These are phyloP conservation scores for Laticauda colubrina DNA, from an alignment of 2,113 vertebrate species.

Conservation along the genomic window DNA sequence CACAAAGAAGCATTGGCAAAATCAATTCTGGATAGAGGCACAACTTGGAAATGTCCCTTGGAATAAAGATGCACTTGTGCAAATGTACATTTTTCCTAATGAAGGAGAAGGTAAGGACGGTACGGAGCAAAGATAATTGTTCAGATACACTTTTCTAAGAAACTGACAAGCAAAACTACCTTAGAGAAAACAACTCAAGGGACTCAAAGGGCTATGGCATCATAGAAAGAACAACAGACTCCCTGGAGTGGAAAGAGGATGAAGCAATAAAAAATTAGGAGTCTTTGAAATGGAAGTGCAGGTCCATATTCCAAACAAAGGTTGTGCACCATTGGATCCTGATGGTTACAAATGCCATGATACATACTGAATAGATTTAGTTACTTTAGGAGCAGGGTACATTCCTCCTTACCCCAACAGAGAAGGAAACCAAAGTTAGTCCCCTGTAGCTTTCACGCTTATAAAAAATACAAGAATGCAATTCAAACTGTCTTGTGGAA, in stretches of 20 bases:
- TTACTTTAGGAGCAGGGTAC: neutral
- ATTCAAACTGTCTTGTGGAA: neutral
- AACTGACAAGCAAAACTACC: neutral
- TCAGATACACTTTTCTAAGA: neutral
- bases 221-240: neutral
- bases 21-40: neutral
- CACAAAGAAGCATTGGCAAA: neutral
- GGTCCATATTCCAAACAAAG: neutral
- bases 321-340: neutral
- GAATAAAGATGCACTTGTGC: neutral
- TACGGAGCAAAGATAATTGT: neutral
- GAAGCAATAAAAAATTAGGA: neutral
- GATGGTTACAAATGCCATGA: neutral
- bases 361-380: neutral
- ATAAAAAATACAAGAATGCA: neutral
- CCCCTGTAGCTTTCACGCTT: neutral
- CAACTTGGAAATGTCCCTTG: neutral
- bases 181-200: neutral
- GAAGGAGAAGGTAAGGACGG: neutral
- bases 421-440: neutral
- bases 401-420: neutral
- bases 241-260: neutral
- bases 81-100: neutral
- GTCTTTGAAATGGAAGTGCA: neutral
- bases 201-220: neutral